Percentiles rank a stretch among this genome's conserved stretches.
Conservation (phyloP, 2,797 vertebrate genomes). For the Crocodylus rhombifer region DNA sequence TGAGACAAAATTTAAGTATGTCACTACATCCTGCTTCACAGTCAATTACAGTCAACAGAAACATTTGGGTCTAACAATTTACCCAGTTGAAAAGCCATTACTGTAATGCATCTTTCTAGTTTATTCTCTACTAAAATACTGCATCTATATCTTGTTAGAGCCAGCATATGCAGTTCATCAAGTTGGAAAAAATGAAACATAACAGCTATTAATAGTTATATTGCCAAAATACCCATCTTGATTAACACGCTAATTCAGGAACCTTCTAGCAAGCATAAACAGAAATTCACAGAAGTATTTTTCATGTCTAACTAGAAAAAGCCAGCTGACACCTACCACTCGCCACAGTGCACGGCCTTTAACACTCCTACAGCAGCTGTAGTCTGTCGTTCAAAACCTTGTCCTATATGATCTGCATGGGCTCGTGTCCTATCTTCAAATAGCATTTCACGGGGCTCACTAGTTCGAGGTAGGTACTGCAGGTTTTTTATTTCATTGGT, state of each 20-base stretch:
- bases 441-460: constrained; percentile 96
- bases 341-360: constrained; percentile 92
- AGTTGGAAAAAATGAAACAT: fast-evolving
- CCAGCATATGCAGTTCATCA: neutral
- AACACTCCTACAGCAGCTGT: constrained; percentile 98
- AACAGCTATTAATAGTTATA: neutral
- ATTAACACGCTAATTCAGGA: neutral
- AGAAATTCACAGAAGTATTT: constrained; percentile 7
- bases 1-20: too few relatives aligned
- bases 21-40: too few relatives aligned
- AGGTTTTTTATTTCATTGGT: constrained; percentile 99
- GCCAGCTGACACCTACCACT: constrained; percentile 83
- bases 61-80: neutral
- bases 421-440: constrained; percentile 97
- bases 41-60: neutral
- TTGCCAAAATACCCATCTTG: neutral
- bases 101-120: neutral
- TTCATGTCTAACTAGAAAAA: neutral
- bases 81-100: neutral
- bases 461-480: constrained; percentile 97
- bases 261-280: neutral
- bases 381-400: constrained; percentile 96
- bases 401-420: constrained; percentile 97
- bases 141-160: neutral
- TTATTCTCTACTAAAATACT: neutral